Evolutionary conservation across 2,797 vertebrate species (phyloP), one percentile per base, ranked within the genome.

Genomic region (Mus minutoides): DNA sequence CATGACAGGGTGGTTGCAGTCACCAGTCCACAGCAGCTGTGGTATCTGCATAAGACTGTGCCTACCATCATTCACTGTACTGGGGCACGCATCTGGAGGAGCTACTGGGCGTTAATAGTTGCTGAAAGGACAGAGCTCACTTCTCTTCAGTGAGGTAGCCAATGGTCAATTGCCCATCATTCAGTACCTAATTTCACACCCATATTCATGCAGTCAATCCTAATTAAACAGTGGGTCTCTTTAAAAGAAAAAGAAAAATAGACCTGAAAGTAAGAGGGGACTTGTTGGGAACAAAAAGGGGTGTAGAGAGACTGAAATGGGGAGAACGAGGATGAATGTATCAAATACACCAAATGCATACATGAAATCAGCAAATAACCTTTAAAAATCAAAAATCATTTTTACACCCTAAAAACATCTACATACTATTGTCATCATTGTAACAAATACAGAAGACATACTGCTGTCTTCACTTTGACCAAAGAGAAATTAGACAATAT

Each of bases 401-500:
- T 21, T 46, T 11, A 40, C 4, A 56, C 22, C 34, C 64, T 29
- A 19, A 40, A 37, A 43, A 90, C 82, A 84, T 46, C 49, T 92
- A 83, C 6, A 19, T 69, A 58, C 16, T 56, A 60, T 49, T 37
- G 58, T 92, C 67, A 60, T 90, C 64, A 93, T 43, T 76, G 43
- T 16, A 46, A 85, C 2, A 73, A 46, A 94, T n/a, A 22, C 69
- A 90, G n/a, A 92, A 94, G 43, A 67, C 0, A 52, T 3, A 60
- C 26, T 31, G n/a, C 46, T 67, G 46, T 37, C 52, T 34, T 17
- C 17, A 46, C 90, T 92, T 88, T 52, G n/a, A 93, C 29, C 71
- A 91, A 76, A 31, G 91, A 79, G 29, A 80, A 75, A 43, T 58
- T 62, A 91, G 90, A 87, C 43, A 92, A 79, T 31, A 12, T 34